Percentiles rank a stretch among this genome's conserved stretches.
Conservation (phyloP, 2,888 invertebrate genomes). For the Ormyrus nitidulus region DNA sequence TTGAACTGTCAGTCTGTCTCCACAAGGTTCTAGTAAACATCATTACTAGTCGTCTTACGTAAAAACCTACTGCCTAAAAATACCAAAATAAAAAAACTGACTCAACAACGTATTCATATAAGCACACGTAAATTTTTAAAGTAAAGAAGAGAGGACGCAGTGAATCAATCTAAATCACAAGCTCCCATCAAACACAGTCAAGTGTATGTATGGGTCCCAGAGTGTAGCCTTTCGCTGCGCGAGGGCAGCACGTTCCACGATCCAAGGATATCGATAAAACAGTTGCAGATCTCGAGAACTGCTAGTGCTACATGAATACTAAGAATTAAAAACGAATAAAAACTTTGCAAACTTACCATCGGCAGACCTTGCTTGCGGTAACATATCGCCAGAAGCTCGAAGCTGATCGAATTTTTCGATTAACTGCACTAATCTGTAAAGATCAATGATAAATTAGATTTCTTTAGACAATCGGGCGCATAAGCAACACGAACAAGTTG, state of each 20-base stretch:
- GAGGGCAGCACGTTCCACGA: conserved; percentile 50
- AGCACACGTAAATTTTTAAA: conserved; percentile 23
- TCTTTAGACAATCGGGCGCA: background rate
- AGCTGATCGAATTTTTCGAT: conserved; percentile 93
- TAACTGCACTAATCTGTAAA: conserved; percentile 77
- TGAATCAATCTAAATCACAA: conserved; percentile 27
- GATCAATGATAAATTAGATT: conserved; percentile 12
- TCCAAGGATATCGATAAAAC: conserved; percentile 48
- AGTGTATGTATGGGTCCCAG: too few species aligned
- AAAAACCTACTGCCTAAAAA: background rate
- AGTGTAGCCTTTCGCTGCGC: conserved; percentile 20
- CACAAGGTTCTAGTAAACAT: background rate
- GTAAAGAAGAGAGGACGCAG: conserved; percentile 9
- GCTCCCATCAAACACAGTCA: conserved; percentile 10
- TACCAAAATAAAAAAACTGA: conserved; percentile 17
- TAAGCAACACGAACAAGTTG: background rate
- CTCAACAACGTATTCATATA: conserved; percentile 25
- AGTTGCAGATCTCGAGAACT: conserved; percentile 7
- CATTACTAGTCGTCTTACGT: background rate
- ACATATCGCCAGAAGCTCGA: conserved; percentile 85
- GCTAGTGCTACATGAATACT: background rate
- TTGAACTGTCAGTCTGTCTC: too few species aligned
- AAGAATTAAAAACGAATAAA: conserved; percentile 1
- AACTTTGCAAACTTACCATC: conserved; percentile 68
- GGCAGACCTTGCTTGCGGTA: conserved; percentile 82